Conservation (phyloP, 2,797 vertebrate genomes). For the Gadopsis bispinosus region DNA sequence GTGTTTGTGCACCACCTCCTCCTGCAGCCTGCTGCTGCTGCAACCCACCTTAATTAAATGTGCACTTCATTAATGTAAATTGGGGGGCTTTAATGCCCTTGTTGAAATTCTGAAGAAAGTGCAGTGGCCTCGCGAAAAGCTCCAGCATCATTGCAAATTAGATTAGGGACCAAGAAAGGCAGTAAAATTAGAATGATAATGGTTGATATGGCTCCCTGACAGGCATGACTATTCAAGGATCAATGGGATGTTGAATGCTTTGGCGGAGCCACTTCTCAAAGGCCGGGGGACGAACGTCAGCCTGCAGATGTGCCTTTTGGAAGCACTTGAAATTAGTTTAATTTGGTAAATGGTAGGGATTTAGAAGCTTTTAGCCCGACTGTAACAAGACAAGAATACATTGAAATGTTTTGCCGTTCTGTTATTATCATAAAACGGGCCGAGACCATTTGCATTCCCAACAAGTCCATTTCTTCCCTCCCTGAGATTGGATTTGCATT, state of each 20-base stretch:
- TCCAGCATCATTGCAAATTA: constrained; percentile 99
- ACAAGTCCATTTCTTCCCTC: constrained; percentile 75
- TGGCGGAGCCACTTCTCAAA: constrained; percentile 89
- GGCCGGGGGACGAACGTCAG: constrained; percentile 92
- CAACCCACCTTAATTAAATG: constrained; percentile 97
- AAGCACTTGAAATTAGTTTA: constrained; percentile 99
- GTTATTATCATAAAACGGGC: constrained; percentile 93
- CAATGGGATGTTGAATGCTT: constrained; percentile 94
- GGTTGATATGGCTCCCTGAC: constrained; percentile 99
- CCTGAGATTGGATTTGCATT: constrained; percentile 75
- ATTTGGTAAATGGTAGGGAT: constrained; percentile 99
- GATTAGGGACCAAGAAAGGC: constrained; percentile 99
- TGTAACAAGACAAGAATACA: constrained; percentile 96
- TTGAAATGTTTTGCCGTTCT: constrained; percentile 90
- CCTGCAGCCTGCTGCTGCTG: constrained; percentile 86
- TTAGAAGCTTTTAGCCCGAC: constrained; percentile 95
- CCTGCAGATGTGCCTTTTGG: constrained; percentile 98
- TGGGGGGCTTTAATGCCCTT: constrained; percentile 98
- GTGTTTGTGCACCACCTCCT: constrained; percentile 1
- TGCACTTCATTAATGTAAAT: constrained; percentile 99
- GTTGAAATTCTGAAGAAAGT: constrained; percentile 99
- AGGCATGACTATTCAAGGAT: constrained; percentile 99
- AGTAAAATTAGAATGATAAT: constrained; percentile 99
- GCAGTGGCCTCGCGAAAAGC: constrained; percentile 95
- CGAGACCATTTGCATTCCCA: constrained; percentile 92